Conservation (phyloP, 2,113 vertebrate species). For the Etia nguti region DNA sequence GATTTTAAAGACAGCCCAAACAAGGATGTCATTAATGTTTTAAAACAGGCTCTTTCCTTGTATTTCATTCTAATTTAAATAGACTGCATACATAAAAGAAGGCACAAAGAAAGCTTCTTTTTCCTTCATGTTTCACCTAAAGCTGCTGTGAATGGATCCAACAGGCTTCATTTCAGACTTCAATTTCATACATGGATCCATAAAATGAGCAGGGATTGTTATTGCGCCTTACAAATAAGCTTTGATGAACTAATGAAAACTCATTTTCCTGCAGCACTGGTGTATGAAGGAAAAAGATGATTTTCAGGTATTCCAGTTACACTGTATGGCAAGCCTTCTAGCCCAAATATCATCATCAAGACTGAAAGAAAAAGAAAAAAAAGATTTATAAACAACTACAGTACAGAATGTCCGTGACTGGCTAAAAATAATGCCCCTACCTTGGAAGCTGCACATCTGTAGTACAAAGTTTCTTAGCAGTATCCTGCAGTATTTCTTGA, state of each 20-base stretch:
- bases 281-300: not conserved
- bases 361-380: not conserved
- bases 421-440: slow-evolving; percentile 17
- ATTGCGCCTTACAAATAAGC: not conserved
- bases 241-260: not conserved
- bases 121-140: not conserved
- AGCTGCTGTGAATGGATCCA: not conserved
- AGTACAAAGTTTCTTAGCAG: not conserved
- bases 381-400: not conserved
- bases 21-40: not conserved
- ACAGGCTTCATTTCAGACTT: not conserved
- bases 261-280: not conserved
- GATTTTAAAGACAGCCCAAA: not conserved
- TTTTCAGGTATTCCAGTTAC: not conserved
- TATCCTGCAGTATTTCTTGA: not conserved
- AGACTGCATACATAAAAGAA: not conserved
- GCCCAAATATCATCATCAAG: not conserved
- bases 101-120: not conserved
- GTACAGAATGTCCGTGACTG: not conserved
- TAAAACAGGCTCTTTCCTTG: not conserved
- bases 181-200: not conserved
- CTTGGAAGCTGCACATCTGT: not conserved
- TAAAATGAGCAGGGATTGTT: not conserved
- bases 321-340: not conserved
- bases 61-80: not conserved